Percentiles rank a stretch among this genome's conserved stretches.
phyloP scores from a whole-genome alignment of 2,888 invertebrate species.

The Sarcophaga rosellei region DNA sequence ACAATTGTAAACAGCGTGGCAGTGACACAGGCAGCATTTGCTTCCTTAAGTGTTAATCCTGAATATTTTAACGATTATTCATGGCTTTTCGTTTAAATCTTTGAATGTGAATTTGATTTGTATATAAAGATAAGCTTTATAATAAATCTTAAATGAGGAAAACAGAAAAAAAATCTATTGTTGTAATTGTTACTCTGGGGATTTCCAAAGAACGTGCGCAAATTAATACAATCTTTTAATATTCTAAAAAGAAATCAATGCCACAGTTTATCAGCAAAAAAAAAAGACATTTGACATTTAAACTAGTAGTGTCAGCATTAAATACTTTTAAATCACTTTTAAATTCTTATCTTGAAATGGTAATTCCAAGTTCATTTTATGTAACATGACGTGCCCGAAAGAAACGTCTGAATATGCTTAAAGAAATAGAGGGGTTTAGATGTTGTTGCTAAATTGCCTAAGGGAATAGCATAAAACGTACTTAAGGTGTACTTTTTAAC shows the following conservation, averaged over 20 bases:
- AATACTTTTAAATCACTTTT: not conserved
- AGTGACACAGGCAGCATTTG: not conserved
- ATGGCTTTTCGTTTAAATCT: conserved; percentile 25
- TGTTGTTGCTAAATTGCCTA: conserved; percentile 4
- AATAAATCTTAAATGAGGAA: conserved; percentile 37
- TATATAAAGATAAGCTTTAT: conserved; percentile 46
- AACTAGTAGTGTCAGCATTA: not conserved
- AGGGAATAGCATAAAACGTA: conserved; percentile 21
- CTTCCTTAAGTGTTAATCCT: conserved; percentile 56
- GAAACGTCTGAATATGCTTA: conserved; percentile 2
- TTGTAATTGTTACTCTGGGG: conserved; percentile 24
- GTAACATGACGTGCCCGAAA: not conserved
- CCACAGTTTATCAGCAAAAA: too few relatives aligned
- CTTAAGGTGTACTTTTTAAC: conserved; percentile 38
- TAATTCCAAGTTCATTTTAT: not conserved
- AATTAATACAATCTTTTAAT: not conserved
- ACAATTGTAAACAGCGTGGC: not conserved
- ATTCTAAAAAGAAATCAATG: not conserved
- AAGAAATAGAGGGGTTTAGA: not conserved
- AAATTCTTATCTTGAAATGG: not conserved
- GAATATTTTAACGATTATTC: conserved; percentile 57
- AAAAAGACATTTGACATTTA: too few relatives aligned
- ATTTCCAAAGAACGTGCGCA: conserved; percentile 17
- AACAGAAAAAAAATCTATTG: not conserved
- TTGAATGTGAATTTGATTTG: conserved; percentile 52